These are phyloP conservation scores for Alaudala cheleensis DNA, from an alignment of 2,113 vertebrate species.

Conservation along the genomic window DNA sequence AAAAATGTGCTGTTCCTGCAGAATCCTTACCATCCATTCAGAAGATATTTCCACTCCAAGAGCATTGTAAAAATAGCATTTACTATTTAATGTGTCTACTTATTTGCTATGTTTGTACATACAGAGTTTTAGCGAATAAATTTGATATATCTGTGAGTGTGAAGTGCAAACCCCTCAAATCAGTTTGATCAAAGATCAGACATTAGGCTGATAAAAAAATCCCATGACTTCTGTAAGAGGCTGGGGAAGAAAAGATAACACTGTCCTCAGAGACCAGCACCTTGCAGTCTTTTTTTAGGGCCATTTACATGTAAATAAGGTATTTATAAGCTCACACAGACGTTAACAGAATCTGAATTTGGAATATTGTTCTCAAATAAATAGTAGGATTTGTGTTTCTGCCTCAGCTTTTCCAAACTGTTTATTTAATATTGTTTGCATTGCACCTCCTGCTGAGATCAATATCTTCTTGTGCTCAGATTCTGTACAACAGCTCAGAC, in stretches of 20 bases:
- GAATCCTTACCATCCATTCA: slow-evolving; percentile 40
- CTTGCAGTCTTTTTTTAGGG: slow-evolving; percentile 17
- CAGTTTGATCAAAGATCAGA: slow-evolving; percentile 70
- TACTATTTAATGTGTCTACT: slow-evolving; percentile 62
- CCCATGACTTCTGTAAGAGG: slow-evolving; percentile 42
- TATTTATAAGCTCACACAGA: slow-evolving; percentile 58
- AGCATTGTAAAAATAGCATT: slow-evolving; percentile 37
- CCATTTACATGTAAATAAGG: slow-evolving; percentile 61
- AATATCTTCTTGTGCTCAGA: neutral
- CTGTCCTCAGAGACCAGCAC: slow-evolving; percentile 15
- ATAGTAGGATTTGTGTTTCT: neutral
- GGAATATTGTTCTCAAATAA: slow-evolving; percentile 40
- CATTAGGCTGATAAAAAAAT: slow-evolving; percentile 69
- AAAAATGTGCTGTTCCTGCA: neutral
- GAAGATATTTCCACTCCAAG: slow-evolving; percentile 36
- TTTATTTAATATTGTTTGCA: neutral
- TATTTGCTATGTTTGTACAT: slow-evolving; percentile 45
- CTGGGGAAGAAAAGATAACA: neutral
- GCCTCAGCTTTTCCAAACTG: neutral
- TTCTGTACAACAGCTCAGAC: neutral
- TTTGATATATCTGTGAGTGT: slow-evolving; percentile 46
- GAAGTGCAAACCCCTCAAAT: slow-evolving; percentile 72
- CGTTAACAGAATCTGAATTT: slow-evolving; percentile 30
- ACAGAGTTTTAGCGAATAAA: slow-evolving; percentile 68
- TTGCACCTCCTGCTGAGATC: neutral